Evolutionary conservation across 2,888 invertebrate genomes (phyloP), one percentile per base, ranked within the genome.

Genomic region (Spodoptera picta): DNA sequence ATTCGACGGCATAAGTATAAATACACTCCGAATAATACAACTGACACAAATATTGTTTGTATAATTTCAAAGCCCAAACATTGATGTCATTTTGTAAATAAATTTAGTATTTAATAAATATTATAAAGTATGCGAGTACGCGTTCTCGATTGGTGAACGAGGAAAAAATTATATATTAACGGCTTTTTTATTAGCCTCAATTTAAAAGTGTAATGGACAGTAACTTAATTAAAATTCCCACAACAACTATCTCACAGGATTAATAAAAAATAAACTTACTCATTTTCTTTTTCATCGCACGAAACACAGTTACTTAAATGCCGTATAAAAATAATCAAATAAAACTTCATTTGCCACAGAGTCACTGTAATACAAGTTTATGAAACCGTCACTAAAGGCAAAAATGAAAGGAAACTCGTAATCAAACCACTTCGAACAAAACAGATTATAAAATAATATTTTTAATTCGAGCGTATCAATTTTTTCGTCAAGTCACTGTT

Each of bases 271-370:
- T 9, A 47, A n/a, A 79, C 79, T 79, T 65, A 79, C 79, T 79
- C 79, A 79, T 73, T 56, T 66, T 78, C 70, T 79, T 79, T 77
- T 79, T 79, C 79, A 79, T 80, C 27, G 67, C 75, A 69, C 56
- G 52, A 50, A 69, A 50, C 77, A 75, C 57, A 59, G 62, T 66
- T 64, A 56, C 49, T 62, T 60, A 74, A 69, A 62, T 71, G 52
- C 55, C 62, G 65, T 45, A 45, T 52, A 61, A 68, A 68, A 60
- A 65, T 61, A 73, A 64, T 62, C 52, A 50, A 67, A 61, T 52
- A 65, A 64, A 55, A 65, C 44, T 57, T 63, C 72, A 74, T 65
- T 80, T 62, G 73, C 65, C 68, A 64, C 68, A 65, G 52, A 61
- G 59, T 61, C 56, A 67, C 69, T 73, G 70, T 64, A 69, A 80